These are phyloP conservation scores for Oryzias woworae DNA, from an alignment of 2,113 vertebrate species.

Conservation along the genomic window DNA sequence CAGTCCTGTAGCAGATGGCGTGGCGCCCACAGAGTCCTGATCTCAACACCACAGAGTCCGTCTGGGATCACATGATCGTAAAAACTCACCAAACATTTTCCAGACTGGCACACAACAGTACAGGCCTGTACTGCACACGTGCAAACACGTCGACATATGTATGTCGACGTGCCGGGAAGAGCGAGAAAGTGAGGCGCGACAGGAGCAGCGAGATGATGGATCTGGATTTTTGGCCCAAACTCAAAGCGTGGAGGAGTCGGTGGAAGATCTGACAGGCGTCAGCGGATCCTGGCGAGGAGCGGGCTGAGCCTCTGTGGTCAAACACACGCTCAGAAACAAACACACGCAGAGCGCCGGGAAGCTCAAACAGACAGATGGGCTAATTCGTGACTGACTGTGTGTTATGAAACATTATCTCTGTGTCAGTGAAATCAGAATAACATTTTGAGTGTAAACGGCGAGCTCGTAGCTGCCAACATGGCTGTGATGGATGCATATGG, in stretches of 20 bases:
- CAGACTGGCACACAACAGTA: slow-evolving; percentile 2
- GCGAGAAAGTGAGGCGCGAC: slow-evolving; percentile 33
- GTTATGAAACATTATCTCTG: slow-evolving; percentile 76
- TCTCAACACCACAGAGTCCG: slow-evolving; percentile 16
- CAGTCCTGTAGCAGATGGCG: slow-evolving; percentile 29
- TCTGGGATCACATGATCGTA: slow-evolving; percentile 14
- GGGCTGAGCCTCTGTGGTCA: slow-evolving; percentile 52
- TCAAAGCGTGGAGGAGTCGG: slow-evolving; percentile 62
- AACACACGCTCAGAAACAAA: slow-evolving; percentile 39
- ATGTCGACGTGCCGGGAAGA: slow-evolving; percentile 39
- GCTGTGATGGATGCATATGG: slow-evolving; percentile 47
- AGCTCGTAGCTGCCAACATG: slow-evolving; percentile 56
- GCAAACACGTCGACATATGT: slow-evolving; percentile 40
- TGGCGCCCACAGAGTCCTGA: slow-evolving; percentile 28
- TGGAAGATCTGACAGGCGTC: slow-evolving; percentile 67
- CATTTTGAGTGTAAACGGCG: slow-evolving; percentile 61
- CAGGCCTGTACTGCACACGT: slow-evolving; percentile 16
- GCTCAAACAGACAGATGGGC: slow-evolving; percentile 74
- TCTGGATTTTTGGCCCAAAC: slow-evolving; percentile 54
- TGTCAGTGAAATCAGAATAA: slow-evolving; percentile 75
- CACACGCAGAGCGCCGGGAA: slow-evolving; percentile 32
- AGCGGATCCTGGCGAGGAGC: slow-evolving; percentile 56
- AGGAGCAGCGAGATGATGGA: slow-evolving; percentile 49
- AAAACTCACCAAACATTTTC: no score
- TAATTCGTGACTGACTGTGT: slow-evolving; percentile 72